Evolutionary conservation across 2,888 invertebrate species (phyloP).

Genomic region (Lycaena phlaeas): DNA sequence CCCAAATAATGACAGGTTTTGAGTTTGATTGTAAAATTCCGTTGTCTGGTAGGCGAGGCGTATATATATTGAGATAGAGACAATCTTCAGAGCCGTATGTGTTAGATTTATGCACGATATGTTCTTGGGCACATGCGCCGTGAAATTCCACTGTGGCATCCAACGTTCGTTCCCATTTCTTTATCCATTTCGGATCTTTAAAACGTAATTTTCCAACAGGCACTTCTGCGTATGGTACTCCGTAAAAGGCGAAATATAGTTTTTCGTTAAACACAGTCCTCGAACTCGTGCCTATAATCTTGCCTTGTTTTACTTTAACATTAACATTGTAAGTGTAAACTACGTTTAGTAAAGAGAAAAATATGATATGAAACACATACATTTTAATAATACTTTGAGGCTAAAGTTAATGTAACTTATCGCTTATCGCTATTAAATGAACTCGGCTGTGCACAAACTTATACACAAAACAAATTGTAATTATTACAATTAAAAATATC

Average conservation of each 20-base stretch:
- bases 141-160: constrained; percentile 68
- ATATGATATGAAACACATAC: constrained; percentile 25
- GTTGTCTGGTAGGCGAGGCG: constrained; percentile 54
- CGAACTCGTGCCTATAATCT: constrained; percentile 34
- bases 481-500: too few species aligned
- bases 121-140: constrained; percentile 76
- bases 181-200: constrained; percentile 40
- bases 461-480: neutral
- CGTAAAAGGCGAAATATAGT: constrained; percentile 49
- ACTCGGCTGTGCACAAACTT: neutral
- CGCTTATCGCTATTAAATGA: neutral
- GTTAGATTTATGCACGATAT: constrained; percentile 48
- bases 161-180: constrained; percentile 63
- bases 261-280: constrained; percentile 37
- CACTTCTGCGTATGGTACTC: constrained; percentile 50
- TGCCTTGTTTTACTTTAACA: constrained; percentile 45
- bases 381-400: constrained; percentile 13
- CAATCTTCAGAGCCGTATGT: constrained; percentile 74
- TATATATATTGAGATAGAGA: constrained; percentile 79
- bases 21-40: constrained; percentile 14
- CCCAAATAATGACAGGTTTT: constrained; percentile 51
- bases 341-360: constrained; percentile 22
- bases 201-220: constrained; percentile 48
- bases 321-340: constrained; percentile 27
- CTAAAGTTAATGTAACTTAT: too few species aligned